A percentile compares a stretch with the other conserved stretches of the same genome.
These are phyloP conservation scores for Apostichopus leukothele DNA, from an alignment of 53 echinoderm and acorn worm genomes.

Conservation along the genomic window DNA sequence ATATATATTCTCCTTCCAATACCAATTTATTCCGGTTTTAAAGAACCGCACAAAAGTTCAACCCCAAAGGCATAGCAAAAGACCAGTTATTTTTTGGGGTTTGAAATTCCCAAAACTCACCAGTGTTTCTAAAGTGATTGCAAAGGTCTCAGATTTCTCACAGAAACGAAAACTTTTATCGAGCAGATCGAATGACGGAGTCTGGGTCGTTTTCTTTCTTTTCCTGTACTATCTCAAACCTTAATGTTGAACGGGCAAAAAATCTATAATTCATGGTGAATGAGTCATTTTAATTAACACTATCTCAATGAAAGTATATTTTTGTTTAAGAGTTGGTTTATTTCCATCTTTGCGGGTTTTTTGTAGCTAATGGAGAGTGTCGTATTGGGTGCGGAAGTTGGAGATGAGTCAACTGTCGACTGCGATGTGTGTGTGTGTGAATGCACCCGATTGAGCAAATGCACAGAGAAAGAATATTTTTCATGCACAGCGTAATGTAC, in stretches of 20 bases:
- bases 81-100: neutral
- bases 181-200: slow-evolving; percentile 21
- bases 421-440: neutral
- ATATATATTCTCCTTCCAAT: too few relatives aligned
- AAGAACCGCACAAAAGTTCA: neutral
- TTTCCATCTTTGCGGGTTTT: neutral
- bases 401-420: neutral
- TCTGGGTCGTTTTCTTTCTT: neutral
- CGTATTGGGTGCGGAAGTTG: neutral
- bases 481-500: too few relatives aligned
- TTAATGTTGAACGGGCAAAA: neutral
- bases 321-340: neutral
- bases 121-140: slow-evolving; percentile 33
- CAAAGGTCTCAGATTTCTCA: neutral
- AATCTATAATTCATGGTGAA: slow-evolving; percentile 23
- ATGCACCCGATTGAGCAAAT: too few relatives aligned
- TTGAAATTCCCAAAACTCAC: slow-evolving; percentile 31
- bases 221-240: neutral
- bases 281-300: slow-evolving; percentile 39
- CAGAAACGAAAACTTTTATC: neutral
- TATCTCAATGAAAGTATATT: neutral
- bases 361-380: neutral
- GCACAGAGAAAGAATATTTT: too few relatives aligned
- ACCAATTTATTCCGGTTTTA: too few relatives aligned
- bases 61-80: slow-evolving; percentile 31